These are phyloP conservation scores for Carettochelys insculpta DNA, from an alignment of 2,113 vertebrate genomes.

Conservation along the genomic window DNA sequence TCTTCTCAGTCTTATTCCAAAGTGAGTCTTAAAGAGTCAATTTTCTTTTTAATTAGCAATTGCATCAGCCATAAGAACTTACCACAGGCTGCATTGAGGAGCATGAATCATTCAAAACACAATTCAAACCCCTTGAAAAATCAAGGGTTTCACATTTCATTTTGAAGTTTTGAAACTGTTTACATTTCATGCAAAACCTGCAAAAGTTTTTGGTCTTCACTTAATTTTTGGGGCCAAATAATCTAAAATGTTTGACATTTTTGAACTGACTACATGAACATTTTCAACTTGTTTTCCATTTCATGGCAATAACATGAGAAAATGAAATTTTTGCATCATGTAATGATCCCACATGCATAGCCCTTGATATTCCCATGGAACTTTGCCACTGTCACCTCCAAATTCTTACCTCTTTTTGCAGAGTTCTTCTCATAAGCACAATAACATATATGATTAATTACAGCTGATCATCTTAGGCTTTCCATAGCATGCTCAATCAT, in stretches of 20 bases:
- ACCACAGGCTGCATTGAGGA: constrained; percentile 28
- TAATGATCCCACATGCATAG: not conserved
- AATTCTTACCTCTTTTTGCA: not conserved
- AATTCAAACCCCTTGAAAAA: constrained; percentile 42
- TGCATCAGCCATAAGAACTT: constrained; percentile 64
- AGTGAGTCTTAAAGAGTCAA: constrained; percentile 7
- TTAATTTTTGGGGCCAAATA: not conserved
- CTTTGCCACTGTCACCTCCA: not conserved
- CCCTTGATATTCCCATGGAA: not conserved
- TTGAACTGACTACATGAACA: not conserved
- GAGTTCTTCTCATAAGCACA: not conserved
- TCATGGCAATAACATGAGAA: not conserved
- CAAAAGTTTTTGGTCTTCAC: not conserved
- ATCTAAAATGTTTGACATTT: constrained; percentile 20
- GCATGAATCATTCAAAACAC: constrained; percentile 40
- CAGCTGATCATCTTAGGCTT: not conserved
- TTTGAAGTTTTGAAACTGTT: not conserved
- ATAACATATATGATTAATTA: not conserved
- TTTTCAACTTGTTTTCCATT: not conserved
- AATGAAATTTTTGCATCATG: not conserved
- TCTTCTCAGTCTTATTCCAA: constrained; percentile 20
- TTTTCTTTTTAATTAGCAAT: constrained; percentile 40
- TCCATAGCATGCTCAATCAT: not conserved
- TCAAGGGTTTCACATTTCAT: constrained; percentile 19
- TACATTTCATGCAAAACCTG: not conserved